Percentiles rank a stretch among this genome's conserved stretches.
Evolutionary conservation across 2,888 invertebrate genomes (phyloP).

Genomic region (Drosophila limbata): DNA sequence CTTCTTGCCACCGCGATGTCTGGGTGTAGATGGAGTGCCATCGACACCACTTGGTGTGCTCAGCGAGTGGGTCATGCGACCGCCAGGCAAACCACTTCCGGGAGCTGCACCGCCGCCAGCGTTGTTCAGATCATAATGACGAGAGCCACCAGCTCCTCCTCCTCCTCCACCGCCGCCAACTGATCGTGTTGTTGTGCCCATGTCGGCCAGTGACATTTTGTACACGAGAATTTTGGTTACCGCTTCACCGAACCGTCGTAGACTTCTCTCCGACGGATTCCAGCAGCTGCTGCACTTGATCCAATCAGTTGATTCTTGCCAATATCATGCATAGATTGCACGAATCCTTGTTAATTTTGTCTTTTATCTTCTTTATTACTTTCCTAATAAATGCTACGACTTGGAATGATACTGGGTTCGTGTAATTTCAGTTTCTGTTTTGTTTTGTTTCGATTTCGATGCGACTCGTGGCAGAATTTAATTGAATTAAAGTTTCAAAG

Average conservation of each 20-base stretch:
- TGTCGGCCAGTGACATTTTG: constrained; percentile 85
- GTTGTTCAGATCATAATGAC: constrained; percentile 55
- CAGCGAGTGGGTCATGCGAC: constrained; percentile 93
- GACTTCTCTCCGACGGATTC: constrained; percentile 10
- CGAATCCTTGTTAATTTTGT: constrained; percentile 35
- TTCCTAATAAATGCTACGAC: constrained; percentile 56
- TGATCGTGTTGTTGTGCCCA: constrained; percentile 81
- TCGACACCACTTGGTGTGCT: constrained; percentile 94
- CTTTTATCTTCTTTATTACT: constrained; percentile 16
- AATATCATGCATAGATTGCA: constrained; percentile 48
- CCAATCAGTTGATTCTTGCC: constrained; percentile 21
- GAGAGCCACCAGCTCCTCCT: constrained; percentile 46
- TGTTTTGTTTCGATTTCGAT: constrained; percentile 30
- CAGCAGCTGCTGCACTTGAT: constrained; percentile 32
- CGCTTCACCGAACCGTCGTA: constrained; percentile 26
- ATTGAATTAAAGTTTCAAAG: constrained; percentile 22
- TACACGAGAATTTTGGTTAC: constrained; percentile 78
- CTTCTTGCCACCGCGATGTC: constrained; percentile 95
- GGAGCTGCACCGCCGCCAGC: constrained; percentile 65
- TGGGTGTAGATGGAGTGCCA: constrained; percentile 89
- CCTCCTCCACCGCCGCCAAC: constrained; percentile 58
- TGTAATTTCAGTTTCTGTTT: constrained; percentile 30
- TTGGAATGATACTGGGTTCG: constrained; percentile 71
- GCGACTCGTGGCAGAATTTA: constrained; percentile 38
- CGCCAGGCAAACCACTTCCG: constrained; percentile 79